phyloP scores from a whole-genome alignment of 2,113 vertebrate genomes.

The Epinephelus fuscoguttatus region DNA sequence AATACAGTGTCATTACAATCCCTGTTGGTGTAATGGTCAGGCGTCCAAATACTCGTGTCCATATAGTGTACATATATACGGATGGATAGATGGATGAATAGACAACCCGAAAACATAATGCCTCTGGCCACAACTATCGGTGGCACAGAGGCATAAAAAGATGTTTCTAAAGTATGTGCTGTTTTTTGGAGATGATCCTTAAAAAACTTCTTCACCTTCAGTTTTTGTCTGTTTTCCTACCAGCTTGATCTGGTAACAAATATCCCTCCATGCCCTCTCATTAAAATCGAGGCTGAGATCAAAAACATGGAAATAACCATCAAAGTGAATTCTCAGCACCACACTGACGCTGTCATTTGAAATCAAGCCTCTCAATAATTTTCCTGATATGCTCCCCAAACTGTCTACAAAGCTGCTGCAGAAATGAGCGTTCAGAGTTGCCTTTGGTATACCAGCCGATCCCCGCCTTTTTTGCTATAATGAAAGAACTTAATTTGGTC shows the following conservation, averaged over 20 bases:
- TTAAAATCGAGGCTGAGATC: conserved; percentile 64
- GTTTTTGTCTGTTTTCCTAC: conserved; percentile 33
- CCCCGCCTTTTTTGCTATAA: conserved; percentile 2
- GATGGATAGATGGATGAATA: too few species aligned
- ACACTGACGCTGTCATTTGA: conserved; percentile 56
- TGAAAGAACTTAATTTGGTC: conserved; percentile 47
- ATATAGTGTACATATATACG: too few species aligned
- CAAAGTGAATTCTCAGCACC: conserved; percentile 56
- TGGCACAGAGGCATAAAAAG: background rate
- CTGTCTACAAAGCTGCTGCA: conserved; percentile 10
- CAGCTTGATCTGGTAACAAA: conserved; percentile 49
- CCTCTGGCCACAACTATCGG: too few species aligned
- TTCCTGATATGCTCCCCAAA: conserved; percentile 27
- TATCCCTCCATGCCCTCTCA: conserved; percentile 46
- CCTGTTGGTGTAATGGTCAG: too few species aligned
- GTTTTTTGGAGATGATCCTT: background rate
- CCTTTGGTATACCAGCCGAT: background rate
- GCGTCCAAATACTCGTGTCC: too few species aligned
- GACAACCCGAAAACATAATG: too few species aligned
- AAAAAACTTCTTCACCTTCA: conserved; percentile 27
- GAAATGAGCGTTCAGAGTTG: conserved; percentile 8
- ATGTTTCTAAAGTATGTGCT: background rate
- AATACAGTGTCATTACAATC: too few species aligned
- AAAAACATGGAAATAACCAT: conserved; percentile 71
- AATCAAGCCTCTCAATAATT: conserved; percentile 53